Evolutionary conservation across 2,888 invertebrate species (phyloP), one percentile per base, ranked within the genome.

Genomic region (Azorinus chamasolen): DNA sequence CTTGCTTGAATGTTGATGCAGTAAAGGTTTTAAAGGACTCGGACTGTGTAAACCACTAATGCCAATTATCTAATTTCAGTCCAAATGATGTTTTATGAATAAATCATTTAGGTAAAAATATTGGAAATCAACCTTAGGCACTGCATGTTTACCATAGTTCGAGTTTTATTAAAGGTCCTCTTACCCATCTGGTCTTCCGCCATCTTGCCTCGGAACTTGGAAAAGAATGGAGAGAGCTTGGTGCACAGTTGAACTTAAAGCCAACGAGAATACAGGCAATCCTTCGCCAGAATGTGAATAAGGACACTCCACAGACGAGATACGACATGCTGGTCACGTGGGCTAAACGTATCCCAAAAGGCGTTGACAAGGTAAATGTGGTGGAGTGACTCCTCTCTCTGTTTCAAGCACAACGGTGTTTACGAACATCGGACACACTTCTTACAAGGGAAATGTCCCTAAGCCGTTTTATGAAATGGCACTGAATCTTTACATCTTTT

Each of bases 311-410:
- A 39, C 76, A 87, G 46, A 85, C 88, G n/a, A 73, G 90, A 20
- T 89, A 89, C 54, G 92, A 92, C 61, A 90, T 92, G 89, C 75
- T 92, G 51, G 73, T 89, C 22, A 88, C 91, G 0, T 92, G 92
- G 92, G 88, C 89, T 4, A 92, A 92, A 71, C 72, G 88, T 45
- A 73, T 91, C 32, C 92, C 92, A 6, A 76, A 87, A 46, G 83
- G 87, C 6, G 74, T 87, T 8, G 88, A 92, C 66, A 92, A 91
- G 89, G 92, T 57, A 41, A 41, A n/a, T n/a, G 16, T 41, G 41
- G 16, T 16, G 16, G 10, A 14, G 10, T 16, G 16, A 12, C 41
- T 41, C 16, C 41, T 41, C 41, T 16, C 10, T 41, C 41, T 41
- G 16, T 8, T 12, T 41, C 8, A 12, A 41, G 10, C 41, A 41